Percentiles rank a stretch among this genome's conserved stretches.
Evolutionary conservation across 2,113 vertebrate species (phyloP).

Genomic region (Leptobrachium ailaonicum): DNA sequence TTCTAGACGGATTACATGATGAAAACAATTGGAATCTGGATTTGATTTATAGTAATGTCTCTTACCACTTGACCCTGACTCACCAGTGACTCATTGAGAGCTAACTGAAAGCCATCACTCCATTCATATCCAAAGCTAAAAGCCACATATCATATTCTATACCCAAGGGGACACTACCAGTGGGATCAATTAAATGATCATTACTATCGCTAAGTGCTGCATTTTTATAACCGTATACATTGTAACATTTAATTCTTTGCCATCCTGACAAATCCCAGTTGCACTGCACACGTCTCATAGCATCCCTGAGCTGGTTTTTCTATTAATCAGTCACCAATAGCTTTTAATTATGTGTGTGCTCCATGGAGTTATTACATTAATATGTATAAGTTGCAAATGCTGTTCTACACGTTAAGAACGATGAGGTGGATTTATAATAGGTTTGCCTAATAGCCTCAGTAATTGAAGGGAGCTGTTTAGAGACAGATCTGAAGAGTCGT

Average conservation of each 20-base stretch:
- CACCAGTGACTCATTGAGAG: conserved; percentile 45
- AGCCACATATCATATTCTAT: background rate
- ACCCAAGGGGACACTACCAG: background rate
- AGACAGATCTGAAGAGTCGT: no score
- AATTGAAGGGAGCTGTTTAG: no score
- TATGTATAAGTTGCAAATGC: background rate
- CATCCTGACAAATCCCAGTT: background rate
- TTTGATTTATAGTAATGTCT: conserved; percentile 49
- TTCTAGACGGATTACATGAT: conserved; percentile 45
- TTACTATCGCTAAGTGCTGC: background rate
- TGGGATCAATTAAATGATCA: background rate
- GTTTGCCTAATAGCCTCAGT: no score
- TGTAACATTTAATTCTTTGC: background rate
- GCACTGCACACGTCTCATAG: background rate
- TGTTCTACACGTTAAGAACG: no score
- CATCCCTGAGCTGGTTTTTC: background rate
- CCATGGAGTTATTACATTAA: background rate
- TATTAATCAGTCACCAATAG: background rate
- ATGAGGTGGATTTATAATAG: no score
- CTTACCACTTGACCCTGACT: conserved; percentile 17
- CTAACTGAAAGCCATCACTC: background rate
- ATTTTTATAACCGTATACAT: background rate
- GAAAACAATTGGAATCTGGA: conserved; percentile 51
- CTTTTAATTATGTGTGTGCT: background rate
- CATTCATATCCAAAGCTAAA: conserved; percentile 2